phyloP scores from a whole-genome alignment of 37 sponge, comb jelly and placozoan genomes.

The Oscarella lobularis region DNA sequence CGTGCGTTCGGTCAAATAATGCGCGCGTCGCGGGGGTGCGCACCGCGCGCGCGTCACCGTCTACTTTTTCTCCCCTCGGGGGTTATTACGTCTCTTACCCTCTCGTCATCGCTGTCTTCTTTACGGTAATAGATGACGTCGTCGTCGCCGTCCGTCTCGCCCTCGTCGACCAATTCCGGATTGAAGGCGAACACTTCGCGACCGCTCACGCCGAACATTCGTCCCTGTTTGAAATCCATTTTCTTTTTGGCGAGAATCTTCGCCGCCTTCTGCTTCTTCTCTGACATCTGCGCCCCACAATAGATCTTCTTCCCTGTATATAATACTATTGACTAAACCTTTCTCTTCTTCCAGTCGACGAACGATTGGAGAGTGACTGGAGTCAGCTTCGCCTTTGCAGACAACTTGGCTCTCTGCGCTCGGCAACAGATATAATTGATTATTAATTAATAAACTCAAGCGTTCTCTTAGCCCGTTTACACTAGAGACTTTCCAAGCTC shows the following conservation, averaged over 20 bases:
- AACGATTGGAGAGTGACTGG: constrained; percentile 74
- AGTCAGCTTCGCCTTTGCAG: constrained; percentile 38
- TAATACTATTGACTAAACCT: too few relatives aligned
- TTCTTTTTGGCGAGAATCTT: constrained; percentile 46
- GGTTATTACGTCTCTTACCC: constrained; percentile 9
- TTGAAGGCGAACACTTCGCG: constrained; percentile 95
- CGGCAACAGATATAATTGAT: too few relatives aligned
- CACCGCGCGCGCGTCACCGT: too few relatives aligned
- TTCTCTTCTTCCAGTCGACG: constrained; percentile 76
- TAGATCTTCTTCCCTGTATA: too few relatives aligned
- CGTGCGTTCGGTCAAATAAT: too few relatives aligned
- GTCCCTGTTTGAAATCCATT: constrained; percentile 76
- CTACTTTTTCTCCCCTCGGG: too few relatives aligned
- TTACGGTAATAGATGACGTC: constrained; percentile 13
- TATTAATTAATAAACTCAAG: too few relatives aligned
- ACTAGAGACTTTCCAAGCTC: too few relatives aligned
- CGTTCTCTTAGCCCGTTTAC: too few relatives aligned
- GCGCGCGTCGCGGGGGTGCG: too few relatives aligned
- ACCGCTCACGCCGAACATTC: constrained; percentile 67
- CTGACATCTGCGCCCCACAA: too few relatives aligned
- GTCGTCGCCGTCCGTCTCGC: constrained; percentile 60
- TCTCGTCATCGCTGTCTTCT: constrained; percentile 9
- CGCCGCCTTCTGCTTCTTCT: constrained; percentile 46
- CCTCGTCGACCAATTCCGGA: constrained; percentile 59
- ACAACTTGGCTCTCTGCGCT: constrained; percentile 56